These are phyloP conservation scores for Melikaiella ostensackeni DNA, from an alignment of 2,888 invertebrate species.

Conservation along the genomic window DNA sequence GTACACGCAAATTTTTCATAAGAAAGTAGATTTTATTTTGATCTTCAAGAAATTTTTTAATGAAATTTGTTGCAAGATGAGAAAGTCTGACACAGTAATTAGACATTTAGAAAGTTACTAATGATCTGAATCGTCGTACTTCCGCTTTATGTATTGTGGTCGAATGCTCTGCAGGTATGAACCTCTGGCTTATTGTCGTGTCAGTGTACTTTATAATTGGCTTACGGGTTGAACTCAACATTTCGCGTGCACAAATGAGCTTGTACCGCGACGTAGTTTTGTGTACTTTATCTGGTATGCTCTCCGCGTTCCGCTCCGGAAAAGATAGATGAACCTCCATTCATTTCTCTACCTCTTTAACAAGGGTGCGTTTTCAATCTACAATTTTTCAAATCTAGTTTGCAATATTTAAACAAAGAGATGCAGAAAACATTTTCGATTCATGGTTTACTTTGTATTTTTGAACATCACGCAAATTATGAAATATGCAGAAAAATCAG, in stretches of 20 bases:
- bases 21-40: too few species aligned
- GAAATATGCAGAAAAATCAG: too few species aligned
- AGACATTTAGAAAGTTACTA: too few species aligned
- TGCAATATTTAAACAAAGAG: too few species aligned
- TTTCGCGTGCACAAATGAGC: conserved; percentile 30
- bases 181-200: conserved; percentile 22
- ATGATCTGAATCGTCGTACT: neutral
- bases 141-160: conserved; percentile 1
- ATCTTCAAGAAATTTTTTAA: too few species aligned
- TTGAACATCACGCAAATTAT: too few species aligned
- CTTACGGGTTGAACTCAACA: conserved; percentile 31
- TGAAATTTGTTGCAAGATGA: too few species aligned
- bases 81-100: too few species aligned
- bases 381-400: too few species aligned
- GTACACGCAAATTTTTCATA: too few species aligned
- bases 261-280: conserved; percentile 19
- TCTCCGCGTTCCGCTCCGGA: neutral
- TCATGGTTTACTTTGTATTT: too few species aligned
- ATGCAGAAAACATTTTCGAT: too few species aligned
- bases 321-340: conserved; percentile 1
- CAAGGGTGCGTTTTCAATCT: neutral
- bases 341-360: neutral
- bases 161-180: neutral
- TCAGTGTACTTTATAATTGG: conserved; percentile 35
- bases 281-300: conserved; percentile 9